Evolutionary conservation across 2,797 vertebrate genomes (phyloP).

Genomic region (Alauda arvensis): DNA sequence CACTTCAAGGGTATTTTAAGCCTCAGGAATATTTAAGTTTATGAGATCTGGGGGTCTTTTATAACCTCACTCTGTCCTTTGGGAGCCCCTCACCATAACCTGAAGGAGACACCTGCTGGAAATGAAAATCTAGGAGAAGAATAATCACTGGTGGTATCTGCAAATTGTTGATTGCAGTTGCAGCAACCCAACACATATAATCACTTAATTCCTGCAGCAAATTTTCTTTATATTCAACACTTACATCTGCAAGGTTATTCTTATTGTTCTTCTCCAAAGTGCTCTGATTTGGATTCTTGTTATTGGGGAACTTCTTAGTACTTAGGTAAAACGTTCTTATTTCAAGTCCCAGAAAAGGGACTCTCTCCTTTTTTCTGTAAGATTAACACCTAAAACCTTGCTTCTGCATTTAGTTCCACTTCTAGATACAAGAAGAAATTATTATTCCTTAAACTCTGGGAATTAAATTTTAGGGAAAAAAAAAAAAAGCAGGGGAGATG

Average conservation of each 20-base stretch:
- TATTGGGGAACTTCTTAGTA: not conserved
- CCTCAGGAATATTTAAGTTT: conserved; percentile 4
- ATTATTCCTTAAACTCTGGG: not conserved
- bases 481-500: rapidly evolving
- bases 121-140: conserved; percentile 1
- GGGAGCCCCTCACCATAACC: not conserved
- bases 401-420: not conserved
- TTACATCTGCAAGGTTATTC: not conserved
- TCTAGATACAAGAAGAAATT: not conserved
- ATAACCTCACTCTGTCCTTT: not conserved
- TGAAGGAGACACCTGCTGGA: not conserved
- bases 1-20: not conserved
- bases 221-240: not conserved
- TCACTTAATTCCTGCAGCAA: not conserved
- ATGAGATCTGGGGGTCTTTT: not conserved
- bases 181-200: not conserved
- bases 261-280: not conserved
- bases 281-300: not conserved
- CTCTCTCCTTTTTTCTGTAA: not conserved
- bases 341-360: not conserved
- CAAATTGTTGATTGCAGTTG: not conserved
- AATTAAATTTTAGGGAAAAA: not conserved
- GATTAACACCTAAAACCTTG: not conserved
- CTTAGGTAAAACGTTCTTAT: not conserved
- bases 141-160: not conserved